Conservation (phyloP, 1,140 invertebrate species). For the Heliconius nattereri region DNA sequence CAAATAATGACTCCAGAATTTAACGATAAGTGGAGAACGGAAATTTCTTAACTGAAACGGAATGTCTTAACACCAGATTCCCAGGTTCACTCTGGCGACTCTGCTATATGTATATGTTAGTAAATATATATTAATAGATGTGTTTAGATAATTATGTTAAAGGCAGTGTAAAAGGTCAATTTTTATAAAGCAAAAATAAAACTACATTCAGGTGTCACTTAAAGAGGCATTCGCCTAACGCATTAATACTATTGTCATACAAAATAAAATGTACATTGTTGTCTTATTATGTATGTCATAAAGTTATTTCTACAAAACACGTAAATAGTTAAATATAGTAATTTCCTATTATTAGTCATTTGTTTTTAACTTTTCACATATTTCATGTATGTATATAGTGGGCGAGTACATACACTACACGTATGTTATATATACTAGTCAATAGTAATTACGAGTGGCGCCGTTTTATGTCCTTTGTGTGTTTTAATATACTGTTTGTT, state of each 20-base stretch:
- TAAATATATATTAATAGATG: no score
- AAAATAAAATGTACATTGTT: not conserved
- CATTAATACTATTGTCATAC: not conserved
- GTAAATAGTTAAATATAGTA: not conserved
- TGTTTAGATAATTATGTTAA: no score
- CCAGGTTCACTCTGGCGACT: no score
- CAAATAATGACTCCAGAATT: no score
- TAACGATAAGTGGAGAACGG: no score
- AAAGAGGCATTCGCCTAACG: not conserved
- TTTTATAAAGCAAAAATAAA: no score
- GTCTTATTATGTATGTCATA: not conserved
- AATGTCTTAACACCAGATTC: no score
- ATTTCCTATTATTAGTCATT: not conserved
- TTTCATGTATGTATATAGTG: no score
- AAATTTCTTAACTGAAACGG: no score
- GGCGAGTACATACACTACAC: not conserved
- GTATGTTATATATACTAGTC: not conserved
- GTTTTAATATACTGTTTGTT: conserved; percentile 1
- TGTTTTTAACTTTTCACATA: not conserved
- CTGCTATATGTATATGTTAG: no score
- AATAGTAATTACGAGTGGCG: conserved; percentile 14
- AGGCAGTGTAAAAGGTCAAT: no score
- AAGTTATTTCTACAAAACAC: not conserved
- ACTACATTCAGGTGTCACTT: no score
- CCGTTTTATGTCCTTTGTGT: conserved; percentile 5